Percentiles rank a stretch among this genome's conserved stretches.
These are phyloP conservation scores for Vireo griseus DNA, from an alignment of 2,797 vertebrate species.

Conservation along the genomic window DNA sequence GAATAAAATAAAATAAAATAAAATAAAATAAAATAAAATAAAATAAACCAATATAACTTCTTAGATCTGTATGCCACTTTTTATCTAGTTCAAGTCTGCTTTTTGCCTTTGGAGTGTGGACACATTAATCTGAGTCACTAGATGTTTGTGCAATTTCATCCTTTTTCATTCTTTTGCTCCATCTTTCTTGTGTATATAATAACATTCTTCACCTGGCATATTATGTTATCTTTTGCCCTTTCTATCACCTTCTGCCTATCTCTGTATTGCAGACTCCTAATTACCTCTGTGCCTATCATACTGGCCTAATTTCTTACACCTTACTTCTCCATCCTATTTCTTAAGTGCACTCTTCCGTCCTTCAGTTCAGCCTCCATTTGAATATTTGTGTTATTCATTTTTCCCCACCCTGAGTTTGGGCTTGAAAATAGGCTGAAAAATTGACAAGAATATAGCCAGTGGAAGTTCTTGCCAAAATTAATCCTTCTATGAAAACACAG, in stretches of 20 bases:
- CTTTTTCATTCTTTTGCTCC: not conserved
- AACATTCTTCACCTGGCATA: constrained; percentile 36
- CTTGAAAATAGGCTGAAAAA: not conserved
- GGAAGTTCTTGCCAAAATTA: not conserved
- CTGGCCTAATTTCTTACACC: constrained; percentile 53
- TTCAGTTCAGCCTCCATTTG: constrained; percentile 34
- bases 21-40: not conserved
- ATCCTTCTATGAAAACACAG: not conserved
- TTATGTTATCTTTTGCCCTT: constrained; percentile 1
- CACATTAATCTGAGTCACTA: constrained; percentile 22
- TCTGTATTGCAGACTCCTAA: constrained; percentile 29
- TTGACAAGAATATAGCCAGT: not conserved
- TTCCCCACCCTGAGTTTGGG: not conserved
- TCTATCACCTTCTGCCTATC: not conserved
- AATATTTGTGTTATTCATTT: not conserved
- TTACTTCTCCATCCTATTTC: not conserved
- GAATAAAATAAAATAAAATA: not conserved
- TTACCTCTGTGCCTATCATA: constrained; percentile 32
- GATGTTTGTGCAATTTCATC: not conserved
- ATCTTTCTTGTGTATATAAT: not conserved
- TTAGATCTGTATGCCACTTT: not conserved
- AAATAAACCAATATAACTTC: not conserved
- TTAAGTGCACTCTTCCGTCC: not conserved
- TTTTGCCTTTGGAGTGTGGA: not conserved
- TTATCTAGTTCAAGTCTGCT: not conserved